A percentile compares a stretch with the other conserved stretches of the same genome.
Evolutionary conservation across 1,140 invertebrate genomes (phyloP).

Genomic region (Hypsibius dujardini): DNA sequence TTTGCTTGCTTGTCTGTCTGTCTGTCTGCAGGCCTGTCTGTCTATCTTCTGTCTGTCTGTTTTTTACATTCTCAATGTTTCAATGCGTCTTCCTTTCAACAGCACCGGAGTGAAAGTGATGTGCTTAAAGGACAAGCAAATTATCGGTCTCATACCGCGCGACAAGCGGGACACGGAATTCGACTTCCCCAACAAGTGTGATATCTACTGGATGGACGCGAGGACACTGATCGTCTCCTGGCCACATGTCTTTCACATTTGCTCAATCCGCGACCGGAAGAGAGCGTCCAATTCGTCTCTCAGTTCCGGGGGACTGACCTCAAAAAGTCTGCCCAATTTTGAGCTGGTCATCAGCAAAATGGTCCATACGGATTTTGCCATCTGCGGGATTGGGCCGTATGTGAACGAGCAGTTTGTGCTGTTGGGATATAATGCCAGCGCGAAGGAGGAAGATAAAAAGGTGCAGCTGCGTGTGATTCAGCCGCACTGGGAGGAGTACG

Average conservation of each 20-base stretch:
- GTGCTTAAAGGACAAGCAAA: constrained; percentile 1
- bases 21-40: no score
- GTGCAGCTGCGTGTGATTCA: constrained; percentile 62
- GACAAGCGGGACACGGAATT: neutral
- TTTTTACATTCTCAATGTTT: no score
- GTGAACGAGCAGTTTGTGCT: constrained; percentile 55
- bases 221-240: constrained; percentile 75
- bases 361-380: constrained; percentile 56
- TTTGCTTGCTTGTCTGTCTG: no score
- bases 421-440: constrained; percentile 41
- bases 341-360: constrained; percentile 18
- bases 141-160: neutral
- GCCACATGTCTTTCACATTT: constrained; percentile 38
- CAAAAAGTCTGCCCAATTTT: constrained; percentile 1
- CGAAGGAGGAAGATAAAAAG: constrained; percentile 47
- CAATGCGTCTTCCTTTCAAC: no score
- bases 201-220: constrained; percentile 70
- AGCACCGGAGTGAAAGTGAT: constrained; percentile 32
- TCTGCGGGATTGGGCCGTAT: constrained; percentile 73
- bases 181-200: constrained; percentile 39
- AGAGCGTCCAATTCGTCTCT: constrained; percentile 17
- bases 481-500: constrained; percentile 47
- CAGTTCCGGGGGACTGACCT: constrained; percentile 21
- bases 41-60: no score
- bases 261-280: neutral